Percentiles rank a stretch among this genome's conserved stretches.
These are phyloP conservation scores for Malurus alboscapulatus DNA, from an alignment of 2,113 vertebrate species.

Conservation along the genomic window DNA sequence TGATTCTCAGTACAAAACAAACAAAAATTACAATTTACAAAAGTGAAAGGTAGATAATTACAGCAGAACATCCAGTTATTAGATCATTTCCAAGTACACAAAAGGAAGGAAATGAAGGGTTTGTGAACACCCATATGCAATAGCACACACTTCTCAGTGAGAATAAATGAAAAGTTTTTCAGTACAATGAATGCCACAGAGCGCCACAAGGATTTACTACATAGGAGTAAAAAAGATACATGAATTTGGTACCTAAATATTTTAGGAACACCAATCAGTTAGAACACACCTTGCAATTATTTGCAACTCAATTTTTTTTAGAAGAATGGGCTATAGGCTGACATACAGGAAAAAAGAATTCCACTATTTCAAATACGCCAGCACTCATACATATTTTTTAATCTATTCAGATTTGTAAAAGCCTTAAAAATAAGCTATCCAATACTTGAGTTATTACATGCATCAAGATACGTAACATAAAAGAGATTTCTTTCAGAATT, in stretches of 20 bases:
- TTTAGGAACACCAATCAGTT: background rate
- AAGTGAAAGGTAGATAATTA: slow-evolving; percentile 12
- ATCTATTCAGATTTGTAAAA: background rate
- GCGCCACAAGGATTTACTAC: background rate
- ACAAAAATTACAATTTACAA: background rate
- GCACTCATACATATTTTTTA: background rate
- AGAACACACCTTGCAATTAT: background rate
- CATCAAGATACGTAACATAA: background rate
- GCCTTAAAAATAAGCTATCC: background rate
- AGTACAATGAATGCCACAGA: background rate
- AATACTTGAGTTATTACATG: background rate
- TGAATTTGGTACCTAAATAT: background rate
- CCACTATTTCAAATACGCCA: background rate
- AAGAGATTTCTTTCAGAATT: background rate
- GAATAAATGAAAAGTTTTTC: background rate
- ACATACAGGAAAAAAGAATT: background rate
- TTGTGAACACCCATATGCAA: background rate
- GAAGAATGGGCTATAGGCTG: background rate
- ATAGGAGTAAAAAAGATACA: background rate
- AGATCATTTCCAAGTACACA: background rate
- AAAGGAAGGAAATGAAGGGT: slow-evolving; percentile 32
- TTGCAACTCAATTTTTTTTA: background rate
- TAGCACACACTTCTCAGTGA: background rate
- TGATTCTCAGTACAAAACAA: background rate
- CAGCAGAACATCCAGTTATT: background rate